Base-by-base conservation (phyloP, 2,113 vertebrate species). In the Mirounga angustirostris region DNA sequence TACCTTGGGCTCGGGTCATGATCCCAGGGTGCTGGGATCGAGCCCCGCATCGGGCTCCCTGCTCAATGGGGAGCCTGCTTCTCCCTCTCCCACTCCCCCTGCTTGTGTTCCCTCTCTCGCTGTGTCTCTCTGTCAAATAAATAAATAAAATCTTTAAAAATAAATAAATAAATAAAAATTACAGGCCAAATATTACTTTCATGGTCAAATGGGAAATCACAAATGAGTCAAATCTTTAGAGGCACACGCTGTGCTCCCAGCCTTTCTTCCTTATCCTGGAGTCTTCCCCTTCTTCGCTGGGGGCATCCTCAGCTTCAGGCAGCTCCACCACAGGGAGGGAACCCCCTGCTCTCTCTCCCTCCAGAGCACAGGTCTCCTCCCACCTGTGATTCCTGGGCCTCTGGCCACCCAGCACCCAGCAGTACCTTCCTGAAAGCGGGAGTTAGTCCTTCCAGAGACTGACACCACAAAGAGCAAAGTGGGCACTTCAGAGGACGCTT, bases 401-500 rank as follows among this genome's bases (percentile, higher is more conserved):
- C 46, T 61, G 16, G 59, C 21, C 19, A 33, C 28, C 5, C 65
- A 33, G 65, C 0, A 0, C 28, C 73, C 10, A 1, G 52, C 0
- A 0, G 61, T 0, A 2, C 15, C 74, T 59, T 40, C 61, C 30
- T 6, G 6, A 67, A 87, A 58, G 21, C 22, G 7, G 63, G 6
- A 63, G 21, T 12, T 19, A 7, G 33, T 33, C 59, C 92, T 46
- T 79, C 50, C 5, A 15, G 71, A 54, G 19, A 36, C 10, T 9
- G 33, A 28, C 11, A 16, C 21, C 26, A 21, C 2, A 2, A 4
- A 30, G 26, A 18, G 19, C 28, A 56, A 40, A 71, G 90, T 4
- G 9, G 36, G 54, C 33, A 21, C 36, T 56, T 26, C 18, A 22
- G 36, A 52, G 18, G 82, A 21, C 4, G n/a, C 46, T 22, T 7